phyloP scores from a whole-genome alignment of 2,113 vertebrate species.

The Melanerpes aurifrons region DNA sequence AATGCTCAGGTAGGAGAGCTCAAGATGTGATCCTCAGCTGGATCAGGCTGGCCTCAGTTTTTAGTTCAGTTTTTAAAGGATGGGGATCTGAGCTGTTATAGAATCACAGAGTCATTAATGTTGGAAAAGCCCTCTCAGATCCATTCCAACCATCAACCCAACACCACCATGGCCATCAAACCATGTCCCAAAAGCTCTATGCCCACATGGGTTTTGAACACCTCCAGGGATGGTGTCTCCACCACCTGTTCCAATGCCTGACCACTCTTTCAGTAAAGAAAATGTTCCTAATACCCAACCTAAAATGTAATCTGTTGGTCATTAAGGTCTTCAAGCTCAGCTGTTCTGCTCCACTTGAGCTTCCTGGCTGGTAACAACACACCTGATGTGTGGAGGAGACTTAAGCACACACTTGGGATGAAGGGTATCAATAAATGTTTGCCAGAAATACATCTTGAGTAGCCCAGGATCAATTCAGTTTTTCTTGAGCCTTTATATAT shows the following conservation, averaged over 20 bases:
- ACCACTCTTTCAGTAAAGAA: too few species aligned
- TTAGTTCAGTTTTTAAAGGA: neutral
- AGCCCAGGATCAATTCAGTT: neutral
- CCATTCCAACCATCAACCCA: too few species aligned
- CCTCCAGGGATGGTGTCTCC: too few species aligned
- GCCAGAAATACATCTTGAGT: neutral
- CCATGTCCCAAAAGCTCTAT: too few species aligned
- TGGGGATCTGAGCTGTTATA: neutral
- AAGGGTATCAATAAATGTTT: neutral
- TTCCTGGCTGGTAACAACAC: fast-evolving
- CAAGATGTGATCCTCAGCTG: neutral
- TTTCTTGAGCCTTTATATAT: neutral
- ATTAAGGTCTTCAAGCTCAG: neutral
- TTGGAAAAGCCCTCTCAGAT: too few species aligned
- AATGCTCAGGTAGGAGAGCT: neutral
- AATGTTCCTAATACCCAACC: too few species aligned
- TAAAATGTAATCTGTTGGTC: too few species aligned
- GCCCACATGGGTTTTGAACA: too few species aligned
- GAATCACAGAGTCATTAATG: too few species aligned
- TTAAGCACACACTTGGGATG: neutral
- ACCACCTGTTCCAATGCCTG: too few species aligned
- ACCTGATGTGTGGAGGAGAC: neutral
- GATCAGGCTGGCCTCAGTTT: neutral
- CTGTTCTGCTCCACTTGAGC: neutral
- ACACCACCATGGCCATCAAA: too few species aligned